These are phyloP conservation scores for Cerceris ruficornis DNA, from an alignment of 2,888 invertebrate genomes.

Conservation along the genomic window DNA sequence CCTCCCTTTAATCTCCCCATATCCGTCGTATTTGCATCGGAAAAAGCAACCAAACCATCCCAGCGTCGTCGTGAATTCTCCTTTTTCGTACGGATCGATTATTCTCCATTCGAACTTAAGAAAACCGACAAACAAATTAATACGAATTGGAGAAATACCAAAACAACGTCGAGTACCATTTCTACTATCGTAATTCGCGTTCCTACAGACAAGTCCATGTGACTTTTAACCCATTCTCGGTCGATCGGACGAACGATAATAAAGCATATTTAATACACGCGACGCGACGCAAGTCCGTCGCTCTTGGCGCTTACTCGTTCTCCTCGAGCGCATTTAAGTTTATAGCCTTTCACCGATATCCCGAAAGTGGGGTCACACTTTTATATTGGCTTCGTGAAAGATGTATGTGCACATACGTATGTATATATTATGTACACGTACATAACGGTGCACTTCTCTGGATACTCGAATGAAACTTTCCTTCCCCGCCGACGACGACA, in stretches of 20 bases:
- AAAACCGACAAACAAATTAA: background rate
- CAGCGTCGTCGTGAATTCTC: background rate
- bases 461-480: constrained; percentile 39
- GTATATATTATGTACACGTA: constrained; percentile 26
- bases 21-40: constrained; percentile 25
- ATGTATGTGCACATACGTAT: constrained; percentile 3
- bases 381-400: constrained; percentile 24
- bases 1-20: constrained; percentile 36
- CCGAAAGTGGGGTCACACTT: constrained; percentile 23
- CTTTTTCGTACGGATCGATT: background rate
- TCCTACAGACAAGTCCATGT: no score
- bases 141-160: background rate
- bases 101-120: background rate
- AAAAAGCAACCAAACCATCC: background rate
- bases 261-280: background rate
- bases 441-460: constrained; percentile 32
- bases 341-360: constrained; percentile 26
- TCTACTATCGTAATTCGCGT: no score
- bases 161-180: no score
- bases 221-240: no score
- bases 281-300: background rate
- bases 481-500: background rate
- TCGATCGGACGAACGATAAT: background rate
- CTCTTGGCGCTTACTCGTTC: background rate
- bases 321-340: constrained; percentile 26